Conservation (phyloP, 2,797 vertebrate species). For the Chaetodon trifasciatus region DNA sequence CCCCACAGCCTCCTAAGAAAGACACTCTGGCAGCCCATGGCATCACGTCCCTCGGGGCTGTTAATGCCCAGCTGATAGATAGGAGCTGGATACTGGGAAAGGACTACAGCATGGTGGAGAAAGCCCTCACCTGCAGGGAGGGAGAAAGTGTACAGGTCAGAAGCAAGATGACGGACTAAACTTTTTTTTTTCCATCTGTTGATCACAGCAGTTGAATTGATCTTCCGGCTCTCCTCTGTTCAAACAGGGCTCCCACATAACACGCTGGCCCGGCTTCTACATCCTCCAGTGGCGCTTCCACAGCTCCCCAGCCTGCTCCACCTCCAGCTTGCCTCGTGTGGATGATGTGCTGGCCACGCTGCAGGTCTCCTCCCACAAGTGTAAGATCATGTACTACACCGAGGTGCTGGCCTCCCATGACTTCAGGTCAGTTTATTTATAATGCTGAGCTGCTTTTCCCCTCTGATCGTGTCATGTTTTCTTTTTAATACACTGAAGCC, state of each 20-base stretch:
- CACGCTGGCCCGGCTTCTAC: constrained; percentile 96
- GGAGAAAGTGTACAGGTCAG: constrained; percentile 96
- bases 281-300: constrained; percentile 97
- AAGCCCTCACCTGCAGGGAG: constrained; percentile 91
- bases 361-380: constrained; percentile 97
- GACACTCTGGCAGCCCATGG: constrained; percentile 89
- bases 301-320: constrained; percentile 88
- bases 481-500: neutral
- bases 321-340: constrained; percentile 92
- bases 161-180: neutral
- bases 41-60: constrained; percentile 85
- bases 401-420: constrained; percentile 95
- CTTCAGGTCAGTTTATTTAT: constrained; percentile 89
- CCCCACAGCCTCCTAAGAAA: constrained; percentile 88
- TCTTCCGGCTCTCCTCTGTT: constrained; percentile 11
- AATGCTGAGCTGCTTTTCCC: neutral
- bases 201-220: neutral
- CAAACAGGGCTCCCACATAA: constrained; percentile 93
- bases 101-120: constrained; percentile 97
- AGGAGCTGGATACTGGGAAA: constrained; percentile 91
- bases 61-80: constrained; percentile 93
- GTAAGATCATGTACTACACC: constrained; percentile 98
- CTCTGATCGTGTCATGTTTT: neutral
- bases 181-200: neutral
- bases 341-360: constrained; percentile 95